Base-by-base conservation (phyloP, 2,888 invertebrate genomes). In the Caradrina clavipalpis region DNA sequence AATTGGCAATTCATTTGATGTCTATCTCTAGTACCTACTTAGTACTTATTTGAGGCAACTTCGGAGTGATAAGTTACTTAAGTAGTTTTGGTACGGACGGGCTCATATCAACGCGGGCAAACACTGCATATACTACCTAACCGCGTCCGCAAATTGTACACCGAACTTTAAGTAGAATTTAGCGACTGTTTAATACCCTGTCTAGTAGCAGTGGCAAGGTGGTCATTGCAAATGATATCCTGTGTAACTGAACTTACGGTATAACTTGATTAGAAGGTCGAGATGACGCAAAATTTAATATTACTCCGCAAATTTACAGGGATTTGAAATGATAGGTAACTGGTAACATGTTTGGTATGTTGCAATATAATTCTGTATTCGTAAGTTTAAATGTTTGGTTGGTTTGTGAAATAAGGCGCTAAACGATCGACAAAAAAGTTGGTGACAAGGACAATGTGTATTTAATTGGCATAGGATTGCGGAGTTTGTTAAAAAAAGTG, bases 361-460 rank as follows among this genome's bases (percentile, higher is more conserved):
- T 54, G 53, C 53, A 53, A 53, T 45, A 65, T 45, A 45, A 10
- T 8, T 54, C 66, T 1, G 10, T 17, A 19, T 55, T 4, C 19
- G 17, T 26, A 26, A 19, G 17, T 35, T 21, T 21, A 35, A 15
- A n/a, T 21, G 21, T 53, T 65, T 45, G 31, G 53, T 45, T 17
- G 17, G 35, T 22, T 54, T 67, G 54, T 55, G 26, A 31, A 53
- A 39, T 31, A 17, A 6, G 47, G 47, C 26, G 47, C 26, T 17
- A 54, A 47, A 39, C 3, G 67, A 26, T 35, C 11, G 10, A 26
- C 8, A 17, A 55, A 54, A 67, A 45, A 60, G 21, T n/a, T 17
- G 10, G 15, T 17, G 10, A 35, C 21, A 60, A n/a, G 8, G 13
- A 21, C 10, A 63, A 22, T 21, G n/a, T 39, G 13, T 39, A 39